These are phyloP conservation scores for Chrysomallon squamiferum DNA, from an alignment of 1,140 invertebrate species.

Conservation along the genomic window DNA sequence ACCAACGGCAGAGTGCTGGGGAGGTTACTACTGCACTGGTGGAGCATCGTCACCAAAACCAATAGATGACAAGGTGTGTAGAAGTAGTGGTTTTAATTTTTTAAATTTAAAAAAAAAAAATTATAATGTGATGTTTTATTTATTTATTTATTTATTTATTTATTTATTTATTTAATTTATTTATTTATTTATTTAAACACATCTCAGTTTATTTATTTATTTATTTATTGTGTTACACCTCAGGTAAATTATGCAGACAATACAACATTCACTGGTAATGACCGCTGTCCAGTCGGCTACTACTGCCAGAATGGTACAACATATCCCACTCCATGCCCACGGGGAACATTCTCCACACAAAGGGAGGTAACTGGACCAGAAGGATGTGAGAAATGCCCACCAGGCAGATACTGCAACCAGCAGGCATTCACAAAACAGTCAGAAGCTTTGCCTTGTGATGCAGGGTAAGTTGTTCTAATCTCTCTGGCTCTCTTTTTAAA, in stretches of 20 bases:
- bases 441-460: slow-evolving; percentile 45
- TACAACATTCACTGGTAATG: slow-evolving; percentile 53
- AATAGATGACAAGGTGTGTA: slow-evolving; percentile 43
- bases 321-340: slow-evolving; percentile 54
- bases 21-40: slow-evolving; percentile 56
- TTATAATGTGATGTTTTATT: background rate
- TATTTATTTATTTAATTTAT: background rate
- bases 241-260: slow-evolving; percentile 49
- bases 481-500: too few relatives aligned
- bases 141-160: background rate
- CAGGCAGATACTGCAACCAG: slow-evolving; percentile 69
- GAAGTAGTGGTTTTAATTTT: too few relatives aligned
- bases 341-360: slow-evolving; percentile 52
- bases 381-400: slow-evolving; percentile 51
- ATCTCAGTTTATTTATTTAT: too few relatives aligned
- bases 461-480: slow-evolving; percentile 42
- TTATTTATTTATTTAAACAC: too few relatives aligned
- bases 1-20: slow-evolving; percentile 50
- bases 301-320: slow-evolving; percentile 54
- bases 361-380: slow-evolving; percentile 29
- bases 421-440: slow-evolving; percentile 44
- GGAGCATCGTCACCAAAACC: slow-evolving; percentile 42
- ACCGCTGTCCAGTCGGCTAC: slow-evolving; percentile 55
- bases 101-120: too few relatives aligned
- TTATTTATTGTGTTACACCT: too few relatives aligned